A percentile compares a stretch with the other conserved stretches of the same genome.
Conservation (phyloP, 1,140 invertebrate genomes). For the Proales similis region DNA sequence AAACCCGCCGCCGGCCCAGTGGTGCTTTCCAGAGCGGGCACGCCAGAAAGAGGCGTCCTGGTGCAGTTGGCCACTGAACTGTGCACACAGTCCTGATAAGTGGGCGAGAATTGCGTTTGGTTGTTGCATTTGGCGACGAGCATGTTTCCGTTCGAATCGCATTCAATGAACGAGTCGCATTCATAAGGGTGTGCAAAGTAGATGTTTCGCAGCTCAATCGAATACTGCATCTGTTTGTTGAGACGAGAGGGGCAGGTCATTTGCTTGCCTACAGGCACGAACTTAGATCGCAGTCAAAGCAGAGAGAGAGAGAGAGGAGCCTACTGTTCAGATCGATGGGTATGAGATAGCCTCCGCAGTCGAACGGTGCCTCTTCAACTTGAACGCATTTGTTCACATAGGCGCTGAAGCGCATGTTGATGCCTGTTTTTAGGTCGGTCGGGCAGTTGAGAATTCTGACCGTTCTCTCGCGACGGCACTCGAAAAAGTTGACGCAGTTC, state of each 20-base stretch:
- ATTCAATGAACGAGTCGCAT: conserved; percentile 21
- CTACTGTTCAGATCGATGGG: conserved; percentile 33
- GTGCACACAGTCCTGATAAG: conserved; percentile 37
- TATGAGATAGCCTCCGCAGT: conserved; percentile 28
- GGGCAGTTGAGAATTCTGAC: conserved; percentile 27
- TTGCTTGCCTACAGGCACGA: neutral
- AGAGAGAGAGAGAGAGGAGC: neutral
- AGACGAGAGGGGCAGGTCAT: conserved; percentile 8
- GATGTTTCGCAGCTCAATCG: conserved; percentile 13
- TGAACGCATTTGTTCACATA: conserved; percentile 10
- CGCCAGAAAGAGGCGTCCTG: conserved; percentile 44
- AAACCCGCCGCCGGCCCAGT: neutral
- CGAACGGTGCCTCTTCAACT: conserved; percentile 21
- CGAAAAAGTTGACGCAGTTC: conserved; percentile 13
- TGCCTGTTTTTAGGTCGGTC: conserved; percentile 23
- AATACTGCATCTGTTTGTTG: conserved; percentile 2
- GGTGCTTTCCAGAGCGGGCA: conserved; percentile 39
- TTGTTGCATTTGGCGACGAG: conserved; percentile 16
- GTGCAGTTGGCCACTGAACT: conserved; percentile 38
- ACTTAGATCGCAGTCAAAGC: neutral
- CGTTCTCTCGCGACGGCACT: conserved; percentile 29
- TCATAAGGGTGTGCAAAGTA: conserved; percentile 34
- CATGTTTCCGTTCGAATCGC: conserved; percentile 24
- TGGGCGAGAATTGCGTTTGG: conserved; percentile 29
- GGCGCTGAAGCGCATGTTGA: conserved; percentile 23